Evolutionary conservation across 2,888 invertebrate species (phyloP), one percentile per base, ranked within the genome.

Genomic region (Desoria tigrina): DNA sequence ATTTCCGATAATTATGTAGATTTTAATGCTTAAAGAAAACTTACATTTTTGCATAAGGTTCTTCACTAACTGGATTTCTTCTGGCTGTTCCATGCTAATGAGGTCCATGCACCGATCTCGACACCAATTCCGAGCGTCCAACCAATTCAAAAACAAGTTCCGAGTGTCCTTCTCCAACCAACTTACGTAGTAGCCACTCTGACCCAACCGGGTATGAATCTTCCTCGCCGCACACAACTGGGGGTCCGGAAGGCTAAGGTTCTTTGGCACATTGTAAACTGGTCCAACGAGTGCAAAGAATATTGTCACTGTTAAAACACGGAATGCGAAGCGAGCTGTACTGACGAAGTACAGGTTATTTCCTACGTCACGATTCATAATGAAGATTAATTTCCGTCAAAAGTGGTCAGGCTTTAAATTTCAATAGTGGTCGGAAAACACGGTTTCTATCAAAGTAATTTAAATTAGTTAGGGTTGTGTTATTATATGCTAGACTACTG

Each of bases 21-120:
- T n/a, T n/a, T n/a, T n/a, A n/a, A n/a, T n/a, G n/a, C n/a, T n/a
- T 11, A 32, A 11, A 32, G 32, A 32, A 11, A 32, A 7, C 68
- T 87, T 87, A 77, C 90, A 90, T 77, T 90, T 85, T 6, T 88
- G 86, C 74, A 93, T 86, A 78, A 92, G 87, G 79, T 91, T 90
- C 81, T 92, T 92, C 81, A 92, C 87, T 78, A 92, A 86, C 81
- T 91, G 90, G 79, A 92, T 92, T 81, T 94, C 91, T 80, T 92
- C 91, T 81, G 92, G 90, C n/a, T 90, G 88, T 81, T 94, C 93
- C 81, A 93, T 84, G 23, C 92, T 91, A 45, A 93, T 88, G 75
- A 92, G 85, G 81, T 94, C 94, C 94, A 94, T 94, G 82, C 94
- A 94, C 81, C 92, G 92, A 80, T 92, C 91, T 74, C 94, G 86